phyloP scores from a whole-genome alignment of 2,113 vertebrate species.

The Alligator sinensis region DNA sequence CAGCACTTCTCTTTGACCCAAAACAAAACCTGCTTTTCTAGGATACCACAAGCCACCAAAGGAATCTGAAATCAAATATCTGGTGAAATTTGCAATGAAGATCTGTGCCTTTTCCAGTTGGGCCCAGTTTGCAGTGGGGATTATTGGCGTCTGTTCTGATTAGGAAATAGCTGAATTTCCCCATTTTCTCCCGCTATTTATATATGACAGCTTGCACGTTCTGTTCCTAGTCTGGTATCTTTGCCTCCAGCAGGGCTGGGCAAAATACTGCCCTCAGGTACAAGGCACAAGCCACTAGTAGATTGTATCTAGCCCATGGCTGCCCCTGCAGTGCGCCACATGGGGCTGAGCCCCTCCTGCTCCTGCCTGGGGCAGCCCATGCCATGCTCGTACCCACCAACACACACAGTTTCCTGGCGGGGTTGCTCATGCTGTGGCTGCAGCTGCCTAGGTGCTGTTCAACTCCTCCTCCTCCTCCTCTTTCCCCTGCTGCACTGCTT shows the following conservation, averaged over 20 bases:
- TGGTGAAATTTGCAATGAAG: not conserved
- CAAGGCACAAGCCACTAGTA: no score
- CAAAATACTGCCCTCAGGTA: not conserved
- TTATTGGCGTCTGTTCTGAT: not conserved
- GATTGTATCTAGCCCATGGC: no score
- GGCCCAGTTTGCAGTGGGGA: fast-evolving
- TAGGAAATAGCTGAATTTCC: not conserved
- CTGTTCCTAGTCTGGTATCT: fast-evolving
- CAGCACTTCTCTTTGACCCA: not conserved
- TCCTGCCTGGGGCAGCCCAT: no score
- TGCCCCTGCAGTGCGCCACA: no score
- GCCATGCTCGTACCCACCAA: no score
- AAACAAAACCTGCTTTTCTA: not conserved
- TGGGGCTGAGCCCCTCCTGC: no score
- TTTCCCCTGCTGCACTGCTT: no score
- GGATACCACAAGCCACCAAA: no score
- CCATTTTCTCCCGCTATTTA: fast-evolving
- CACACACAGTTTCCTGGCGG: no score
- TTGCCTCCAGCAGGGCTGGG: fast-evolving
- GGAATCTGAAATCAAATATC: not conserved
- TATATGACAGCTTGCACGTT: not conserved
- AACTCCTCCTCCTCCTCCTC: no score
- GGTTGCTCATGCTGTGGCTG: no score
- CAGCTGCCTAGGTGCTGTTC: no score
- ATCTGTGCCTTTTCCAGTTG: not conserved